Percentiles rank a stretch among this genome's conserved stretches.
Evolutionary conservation across 1,140 invertebrate genomes (phyloP).

Genomic region (Leptonema lineaticorne): DNA sequence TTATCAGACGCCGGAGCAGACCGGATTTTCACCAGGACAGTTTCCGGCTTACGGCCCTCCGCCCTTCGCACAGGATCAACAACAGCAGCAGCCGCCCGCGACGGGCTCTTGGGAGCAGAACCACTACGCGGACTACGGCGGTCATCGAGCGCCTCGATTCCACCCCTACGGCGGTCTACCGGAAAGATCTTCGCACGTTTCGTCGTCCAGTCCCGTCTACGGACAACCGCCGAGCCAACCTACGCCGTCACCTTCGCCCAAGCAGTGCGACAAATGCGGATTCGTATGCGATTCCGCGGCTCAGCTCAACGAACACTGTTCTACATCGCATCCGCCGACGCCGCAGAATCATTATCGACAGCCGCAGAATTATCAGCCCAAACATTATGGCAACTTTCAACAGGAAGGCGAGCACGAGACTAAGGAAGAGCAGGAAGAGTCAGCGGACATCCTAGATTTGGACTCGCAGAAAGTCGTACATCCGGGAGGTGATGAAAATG

Average conservation of each 20-base stretch:
- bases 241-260: constrained; percentile 62
- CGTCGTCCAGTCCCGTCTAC: constrained; percentile 65
- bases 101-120: constrained; percentile 52
- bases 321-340: constrained; percentile 65
- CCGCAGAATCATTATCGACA: constrained; percentile 51
- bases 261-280: constrained; percentile 80
- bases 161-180: constrained; percentile 57
- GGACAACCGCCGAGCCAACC: constrained; percentile 59
- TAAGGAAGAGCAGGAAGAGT: constrained; percentile 66
- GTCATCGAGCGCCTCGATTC: constrained; percentile 53
- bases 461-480: constrained; percentile 86
- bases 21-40: constrained; percentile 58
- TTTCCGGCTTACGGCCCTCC: constrained; percentile 48
- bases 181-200: constrained; percentile 59
- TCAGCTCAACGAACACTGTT: constrained; percentile 70
- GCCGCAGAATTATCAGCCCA: constrained; percentile 54
- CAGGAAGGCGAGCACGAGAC: constrained; percentile 51
- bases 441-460: constrained; percentile 80
- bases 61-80: constrained; percentile 46
- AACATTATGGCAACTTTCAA: constrained; percentile 50
- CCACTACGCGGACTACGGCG: constrained; percentile 56
- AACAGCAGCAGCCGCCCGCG: constrained; percentile 51
- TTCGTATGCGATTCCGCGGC: constrained; percentile 70
- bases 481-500: constrained; percentile 57
- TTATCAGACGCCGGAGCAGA: constrained; percentile 60